Percentiles rank a stretch among this genome's conserved stretches.
Conservation (phyloP, 2,888 invertebrate genomes). For the Hetaerina titia region DNA sequence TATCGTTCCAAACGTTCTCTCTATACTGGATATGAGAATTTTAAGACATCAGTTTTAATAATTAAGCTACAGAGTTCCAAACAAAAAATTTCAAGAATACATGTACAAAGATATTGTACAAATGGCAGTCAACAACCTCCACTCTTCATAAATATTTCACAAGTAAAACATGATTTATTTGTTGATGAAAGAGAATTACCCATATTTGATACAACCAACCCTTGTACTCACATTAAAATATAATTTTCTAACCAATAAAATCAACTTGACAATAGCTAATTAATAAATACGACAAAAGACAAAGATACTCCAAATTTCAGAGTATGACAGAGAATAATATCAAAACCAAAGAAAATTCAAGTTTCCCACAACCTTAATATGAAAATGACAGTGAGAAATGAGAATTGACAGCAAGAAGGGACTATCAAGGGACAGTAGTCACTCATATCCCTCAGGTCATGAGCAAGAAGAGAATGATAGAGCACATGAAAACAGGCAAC, state of each 20-base stretch:
- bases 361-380: constrained; percentile 60
- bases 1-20: constrained; percentile 46
- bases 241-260: constrained; percentile 58
- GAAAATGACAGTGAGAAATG: constrained; percentile 51
- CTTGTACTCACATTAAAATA: constrained; percentile 63
- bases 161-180: constrained; percentile 64
- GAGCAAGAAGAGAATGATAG: background rate
- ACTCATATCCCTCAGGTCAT: background rate
- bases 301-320: constrained; percentile 61
- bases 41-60: constrained; percentile 49
- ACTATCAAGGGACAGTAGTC: constrained; percentile 26
- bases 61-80: constrained; percentile 55
- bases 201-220: constrained; percentile 62
- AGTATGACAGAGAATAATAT: constrained; percentile 65
- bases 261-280: constrained; percentile 65
- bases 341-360: constrained; percentile 51
- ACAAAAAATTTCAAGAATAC: constrained; percentile 44
- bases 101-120: constrained; percentile 65
- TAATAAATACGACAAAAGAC: constrained; percentile 59
- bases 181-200: constrained; percentile 65
- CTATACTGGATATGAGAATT: constrained; percentile 57
- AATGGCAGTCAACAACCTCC: constrained; percentile 66
- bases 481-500: constrained; percentile 40
- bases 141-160: constrained; percentile 61
- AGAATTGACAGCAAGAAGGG: constrained; percentile 53